Conservation (phyloP, 2,113 vertebrate species). For the Ranitomeya imitator region DNA sequence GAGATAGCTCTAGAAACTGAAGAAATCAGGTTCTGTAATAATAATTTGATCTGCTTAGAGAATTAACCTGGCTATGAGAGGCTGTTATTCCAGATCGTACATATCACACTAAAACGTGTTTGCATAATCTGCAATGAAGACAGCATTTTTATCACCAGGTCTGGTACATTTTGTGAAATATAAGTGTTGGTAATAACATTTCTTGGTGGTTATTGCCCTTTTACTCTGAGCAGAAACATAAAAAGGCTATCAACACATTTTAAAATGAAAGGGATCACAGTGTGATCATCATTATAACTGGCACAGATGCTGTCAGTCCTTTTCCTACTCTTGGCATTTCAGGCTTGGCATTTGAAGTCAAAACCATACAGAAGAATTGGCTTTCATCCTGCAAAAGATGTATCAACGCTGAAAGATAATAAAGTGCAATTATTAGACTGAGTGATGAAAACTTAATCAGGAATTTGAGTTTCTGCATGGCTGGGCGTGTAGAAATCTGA, state of each 20-base stretch:
- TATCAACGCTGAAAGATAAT: conserved; percentile 40
- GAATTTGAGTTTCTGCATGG: conserved; percentile 27
- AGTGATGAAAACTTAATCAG: conserved; percentile 37
- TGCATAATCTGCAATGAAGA: conserved; percentile 46
- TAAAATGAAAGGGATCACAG: conserved; percentile 50
- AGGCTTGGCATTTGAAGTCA: conserved; percentile 40
- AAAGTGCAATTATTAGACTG: conserved; percentile 34
- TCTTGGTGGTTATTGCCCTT: conserved; percentile 46
- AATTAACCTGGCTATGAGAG: conserved; percentile 40
- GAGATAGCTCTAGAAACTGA: conserved; percentile 12
- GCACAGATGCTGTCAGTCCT: conserved; percentile 47
- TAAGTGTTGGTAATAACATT: conserved; percentile 50
- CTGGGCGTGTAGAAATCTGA: conserved; percentile 27
- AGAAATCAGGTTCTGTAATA: conserved; percentile 39
- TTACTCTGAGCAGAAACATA: conserved; percentile 51
- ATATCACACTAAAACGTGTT: conserved; percentile 27
- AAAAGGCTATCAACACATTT: conserved; percentile 52
- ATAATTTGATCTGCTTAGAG: conserved; percentile 26
- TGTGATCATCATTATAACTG: conserved; percentile 44
- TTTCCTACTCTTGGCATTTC: conserved; percentile 51
- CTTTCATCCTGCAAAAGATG: conserved; percentile 39
- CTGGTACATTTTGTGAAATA: conserved; percentile 51
- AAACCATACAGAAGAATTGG: conserved; percentile 35
- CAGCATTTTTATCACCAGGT: conserved; percentile 40
- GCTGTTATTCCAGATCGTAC: conserved; percentile 30